Conservation (phyloP, 2,113 vertebrate genomes). For the Tricholaema leucomelas region DNA sequence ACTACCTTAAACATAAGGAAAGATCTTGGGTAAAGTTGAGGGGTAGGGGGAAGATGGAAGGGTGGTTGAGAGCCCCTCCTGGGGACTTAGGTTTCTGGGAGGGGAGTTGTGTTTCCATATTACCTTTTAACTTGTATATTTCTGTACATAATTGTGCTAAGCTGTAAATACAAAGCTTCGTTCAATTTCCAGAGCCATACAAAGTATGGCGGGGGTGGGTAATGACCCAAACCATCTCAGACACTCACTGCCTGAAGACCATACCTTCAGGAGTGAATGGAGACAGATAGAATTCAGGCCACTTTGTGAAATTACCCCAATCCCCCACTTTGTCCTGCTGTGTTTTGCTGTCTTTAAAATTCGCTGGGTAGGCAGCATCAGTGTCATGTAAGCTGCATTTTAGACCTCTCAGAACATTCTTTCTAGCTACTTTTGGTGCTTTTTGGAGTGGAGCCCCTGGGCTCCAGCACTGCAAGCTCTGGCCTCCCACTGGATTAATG, state of each 20-base stretch:
- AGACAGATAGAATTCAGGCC: not conserved
- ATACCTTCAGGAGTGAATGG: not conserved
- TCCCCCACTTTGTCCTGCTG: not conserved
- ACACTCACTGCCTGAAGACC: fast-evolving
- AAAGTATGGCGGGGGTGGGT: no score
- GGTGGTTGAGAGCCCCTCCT: no score
- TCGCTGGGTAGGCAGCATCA: not conserved
- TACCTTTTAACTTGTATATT: no score
- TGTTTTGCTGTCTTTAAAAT: not conserved
- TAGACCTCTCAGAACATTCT: not conserved
- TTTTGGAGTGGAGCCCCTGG: not conserved
- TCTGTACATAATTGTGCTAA: no score
- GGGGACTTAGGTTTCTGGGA: no score
- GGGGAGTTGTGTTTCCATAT: no score
- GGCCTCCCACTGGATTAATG: fast-evolving
- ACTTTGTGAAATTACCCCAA: not conserved
- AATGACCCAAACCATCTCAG: no score
- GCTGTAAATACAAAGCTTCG: no score
- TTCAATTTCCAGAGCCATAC: no score
- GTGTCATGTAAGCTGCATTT: not conserved
- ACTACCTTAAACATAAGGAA: no score
- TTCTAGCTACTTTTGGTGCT: not conserved
- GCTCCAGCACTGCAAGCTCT: not conserved
- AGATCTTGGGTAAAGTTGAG: no score
- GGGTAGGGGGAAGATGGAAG: no score